phyloP scores from a whole-genome alignment of 2,113 vertebrate genomes.

The Silurus glanis region DNA sequence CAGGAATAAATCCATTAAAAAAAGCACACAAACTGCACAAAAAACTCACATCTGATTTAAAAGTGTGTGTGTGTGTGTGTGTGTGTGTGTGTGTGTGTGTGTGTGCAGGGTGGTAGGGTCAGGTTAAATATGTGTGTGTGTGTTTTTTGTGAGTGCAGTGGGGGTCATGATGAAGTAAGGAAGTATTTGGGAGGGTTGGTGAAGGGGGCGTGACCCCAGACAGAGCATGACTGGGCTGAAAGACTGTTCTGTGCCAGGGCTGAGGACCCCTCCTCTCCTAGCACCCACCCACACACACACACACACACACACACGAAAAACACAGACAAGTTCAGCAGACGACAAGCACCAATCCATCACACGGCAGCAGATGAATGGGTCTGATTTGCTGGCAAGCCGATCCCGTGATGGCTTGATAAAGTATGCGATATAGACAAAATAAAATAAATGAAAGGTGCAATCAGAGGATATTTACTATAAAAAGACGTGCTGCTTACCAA shows the following conservation, averaged over 20 bases:
- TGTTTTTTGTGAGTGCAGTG: background rate
- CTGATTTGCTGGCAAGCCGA: conserved; percentile 54
- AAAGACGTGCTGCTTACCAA: background rate
- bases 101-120: too few relatives aligned
- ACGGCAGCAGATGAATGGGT: conserved; percentile 58
- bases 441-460: conserved; percentile 67
- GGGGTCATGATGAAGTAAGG: background rate
- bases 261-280: conserved; percentile 49
- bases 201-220: conserved; percentile 16
- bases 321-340: conserved; percentile 38
- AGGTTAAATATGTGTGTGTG: background rate
- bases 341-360: conserved; percentile 65
- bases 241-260: conserved; percentile 30
- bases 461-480: conserved; percentile 48
- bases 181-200: background rate
- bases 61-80: background rate
- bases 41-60: conserved; percentile 25
- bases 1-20: conserved; percentile 26
- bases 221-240: conserved; percentile 6
- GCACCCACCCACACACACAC: background rate
- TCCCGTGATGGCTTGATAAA: conserved; percentile 61
- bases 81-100: background rate
- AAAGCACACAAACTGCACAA: conserved; percentile 27
- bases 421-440: conserved; percentile 62
- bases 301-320: conserved; percentile 5